Evolutionary conservation across 2,888 invertebrate genomes (phyloP), one percentile per base, ranked within the genome.

Genomic region (Leptopilina syphax): DNA sequence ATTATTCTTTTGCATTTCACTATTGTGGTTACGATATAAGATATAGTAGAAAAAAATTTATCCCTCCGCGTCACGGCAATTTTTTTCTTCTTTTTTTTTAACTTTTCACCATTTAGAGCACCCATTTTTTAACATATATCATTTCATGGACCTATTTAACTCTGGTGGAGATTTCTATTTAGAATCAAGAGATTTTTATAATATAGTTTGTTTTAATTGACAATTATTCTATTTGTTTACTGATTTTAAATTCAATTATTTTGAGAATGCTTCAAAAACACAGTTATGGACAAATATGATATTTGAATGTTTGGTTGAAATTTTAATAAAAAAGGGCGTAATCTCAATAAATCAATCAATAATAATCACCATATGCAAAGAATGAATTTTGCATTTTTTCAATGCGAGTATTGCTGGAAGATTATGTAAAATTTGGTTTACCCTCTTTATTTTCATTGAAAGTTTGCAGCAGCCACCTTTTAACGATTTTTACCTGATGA

Each of bases 241-340:
- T 18, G 18, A 18, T 18, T 18, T 18, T 18, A 18, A 0, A 18
- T 18, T 18, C 18, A 18, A 18, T 18, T 18, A 18, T 18, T 18
- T 18, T 18, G 18, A 18, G 18, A 18, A 18, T 18, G 18, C 18
- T 18, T 18, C 18, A 18, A 18, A 18, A 18, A 18, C 0, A 18
- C 0, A 18, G 18, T 18, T 18, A 18, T 18, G 18, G 18, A 18
- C 18, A 18, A 18, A 18, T 18, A 18, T 18, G 57, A n/a, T 57
- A n/a, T 60, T 7, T 7, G 44, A 60, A 82, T 83, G 84, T 83
- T 85, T 85, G 81, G 86, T 88, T 87, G 87, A 86, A 89, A 90
- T 90, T 90, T 90, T 89, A 90, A 90, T 24, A 50, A 13, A 50
- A 70, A 54, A 18, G 50, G 27, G 50, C 12, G 18, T 18, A 44